These are phyloP conservation scores for Nematolebias whitei DNA, from an alignment of 2,113 vertebrate species.

Conservation along the genomic window DNA sequence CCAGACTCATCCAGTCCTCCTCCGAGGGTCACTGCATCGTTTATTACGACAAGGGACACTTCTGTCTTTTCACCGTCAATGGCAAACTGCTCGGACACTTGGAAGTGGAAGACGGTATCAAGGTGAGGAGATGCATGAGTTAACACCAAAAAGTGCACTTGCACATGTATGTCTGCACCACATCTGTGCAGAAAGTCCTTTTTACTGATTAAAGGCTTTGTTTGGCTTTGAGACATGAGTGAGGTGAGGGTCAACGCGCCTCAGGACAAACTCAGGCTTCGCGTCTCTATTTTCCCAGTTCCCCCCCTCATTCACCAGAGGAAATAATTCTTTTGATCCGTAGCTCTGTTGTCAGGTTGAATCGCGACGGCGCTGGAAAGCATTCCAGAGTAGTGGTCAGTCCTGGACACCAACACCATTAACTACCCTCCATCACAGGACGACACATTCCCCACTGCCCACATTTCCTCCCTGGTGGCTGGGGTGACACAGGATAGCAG, in stretches of 20 bases:
- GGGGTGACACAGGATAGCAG: conserved; percentile 70
- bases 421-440: conserved; percentile 66
- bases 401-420: conserved; percentile 66
- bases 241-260: conserved; percentile 54
- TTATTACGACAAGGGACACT: conserved; percentile 92
- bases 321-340: conserved; percentile 65
- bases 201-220: conserved; percentile 81
- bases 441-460: conserved; percentile 67
- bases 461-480: conserved; percentile 70
- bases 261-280: conserved; percentile 53
- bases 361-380: conserved; percentile 36
- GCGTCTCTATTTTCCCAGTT: conserved; percentile 36
- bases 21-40: conserved; percentile 93
- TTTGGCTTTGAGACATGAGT: conserved; percentile 61
- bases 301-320: conserved; percentile 39
- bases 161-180: conserved; percentile 71
- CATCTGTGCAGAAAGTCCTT: conserved; percentile 72
- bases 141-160: neutral
- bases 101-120: conserved; percentile 90
- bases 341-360: conserved; percentile 45
- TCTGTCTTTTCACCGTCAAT: conserved; percentile 94
- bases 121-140: conserved; percentile 75
- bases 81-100: conserved; percentile 89
- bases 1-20: conserved; percentile 92
- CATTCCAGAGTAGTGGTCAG: conserved; percentile 66